These are phyloP conservation scores for Microtus oregoni DNA, from an alignment of 2,113 vertebrate genomes.

Conservation along the genomic window DNA sequence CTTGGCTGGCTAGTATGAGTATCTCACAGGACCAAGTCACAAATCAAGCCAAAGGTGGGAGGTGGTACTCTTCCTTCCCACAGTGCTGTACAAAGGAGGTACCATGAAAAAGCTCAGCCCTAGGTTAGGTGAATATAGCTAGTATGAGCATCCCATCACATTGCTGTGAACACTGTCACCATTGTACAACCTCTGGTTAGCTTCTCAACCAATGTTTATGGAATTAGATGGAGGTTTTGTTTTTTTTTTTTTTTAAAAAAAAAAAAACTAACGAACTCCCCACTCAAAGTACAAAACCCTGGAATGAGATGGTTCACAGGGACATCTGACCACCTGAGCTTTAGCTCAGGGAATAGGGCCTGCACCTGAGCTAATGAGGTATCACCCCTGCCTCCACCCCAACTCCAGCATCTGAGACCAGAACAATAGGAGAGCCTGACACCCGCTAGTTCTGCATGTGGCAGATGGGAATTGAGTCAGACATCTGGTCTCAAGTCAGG, in stretches of 20 bases:
- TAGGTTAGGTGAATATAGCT: neutral
- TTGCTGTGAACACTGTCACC: neutral
- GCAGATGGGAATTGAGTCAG: neutral
- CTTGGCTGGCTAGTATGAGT: neutral
- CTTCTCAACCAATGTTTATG: neutral
- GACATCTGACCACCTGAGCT: too few species aligned
- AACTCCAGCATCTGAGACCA: neutral
- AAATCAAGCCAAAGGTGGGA: too few species aligned
- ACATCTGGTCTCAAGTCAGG: neutral
- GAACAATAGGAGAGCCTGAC: neutral
- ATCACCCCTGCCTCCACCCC: neutral
- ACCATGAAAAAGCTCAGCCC: neutral
- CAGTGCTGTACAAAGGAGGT: too few species aligned
- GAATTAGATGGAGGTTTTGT: neutral
- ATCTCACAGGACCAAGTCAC: neutral
- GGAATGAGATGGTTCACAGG: neutral
- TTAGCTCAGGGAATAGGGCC: neutral
- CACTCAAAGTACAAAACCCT: neutral
- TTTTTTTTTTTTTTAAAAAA: too few species aligned
- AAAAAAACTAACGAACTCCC: neutral
- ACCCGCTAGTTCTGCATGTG: neutral
- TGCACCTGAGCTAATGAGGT: neutral
- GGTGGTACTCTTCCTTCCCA: neutral
- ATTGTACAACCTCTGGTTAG: neutral
- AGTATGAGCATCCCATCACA: rapidly evolving